Percentiles rank a stretch among this genome's conserved stretches.
Conservation (phyloP, 1,140 invertebrate genomes). For the Lordiphosa stackelbergi region DNA sequence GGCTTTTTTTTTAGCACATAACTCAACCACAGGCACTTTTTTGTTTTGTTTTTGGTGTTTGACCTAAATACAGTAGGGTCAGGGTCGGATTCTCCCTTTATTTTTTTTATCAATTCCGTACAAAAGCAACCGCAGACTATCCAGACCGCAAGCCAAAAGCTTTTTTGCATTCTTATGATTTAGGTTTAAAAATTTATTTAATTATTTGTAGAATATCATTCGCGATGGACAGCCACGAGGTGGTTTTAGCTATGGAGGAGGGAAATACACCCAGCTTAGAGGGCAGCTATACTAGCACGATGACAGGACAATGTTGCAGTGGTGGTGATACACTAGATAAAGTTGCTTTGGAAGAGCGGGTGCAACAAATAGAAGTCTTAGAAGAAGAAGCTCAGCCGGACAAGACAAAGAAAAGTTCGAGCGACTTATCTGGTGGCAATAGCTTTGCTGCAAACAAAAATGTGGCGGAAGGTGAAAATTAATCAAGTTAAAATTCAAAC, state of each 20-base stretch:
- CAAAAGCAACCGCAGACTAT: background rate
- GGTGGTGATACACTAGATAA: background rate
- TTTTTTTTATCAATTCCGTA: constrained; percentile 33
- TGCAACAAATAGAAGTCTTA: background rate
- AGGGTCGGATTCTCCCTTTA: constrained; percentile 33
- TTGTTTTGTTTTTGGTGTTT: constrained; percentile 3
- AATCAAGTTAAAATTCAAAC: background rate
- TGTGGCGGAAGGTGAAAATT: constrained; percentile 50
- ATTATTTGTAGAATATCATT: constrained; percentile 18
- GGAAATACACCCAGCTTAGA: constrained; percentile 35
- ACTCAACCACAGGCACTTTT: constrained; percentile 15
- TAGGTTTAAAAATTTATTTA: constrained; percentile 8
- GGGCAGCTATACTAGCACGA: constrained; percentile 40
- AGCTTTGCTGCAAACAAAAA: constrained; percentile 66
- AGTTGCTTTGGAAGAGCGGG: background rate
- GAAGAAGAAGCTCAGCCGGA: background rate
- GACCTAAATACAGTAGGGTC: constrained; percentile 28
- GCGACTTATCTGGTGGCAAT: constrained; percentile 31
- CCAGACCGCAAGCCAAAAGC: constrained; percentile 26
- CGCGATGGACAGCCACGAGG: constrained; percentile 34
- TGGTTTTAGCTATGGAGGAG: constrained; percentile 33
- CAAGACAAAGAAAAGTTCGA: constrained; percentile 19
- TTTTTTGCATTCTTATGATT: constrained; percentile 30
- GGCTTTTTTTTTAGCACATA: constrained; percentile 6
- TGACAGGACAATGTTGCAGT: constrained; percentile 32